phyloP scores from a whole-genome alignment of 2,113 vertebrate genomes.

The Phaetusa simplex region DNA sequence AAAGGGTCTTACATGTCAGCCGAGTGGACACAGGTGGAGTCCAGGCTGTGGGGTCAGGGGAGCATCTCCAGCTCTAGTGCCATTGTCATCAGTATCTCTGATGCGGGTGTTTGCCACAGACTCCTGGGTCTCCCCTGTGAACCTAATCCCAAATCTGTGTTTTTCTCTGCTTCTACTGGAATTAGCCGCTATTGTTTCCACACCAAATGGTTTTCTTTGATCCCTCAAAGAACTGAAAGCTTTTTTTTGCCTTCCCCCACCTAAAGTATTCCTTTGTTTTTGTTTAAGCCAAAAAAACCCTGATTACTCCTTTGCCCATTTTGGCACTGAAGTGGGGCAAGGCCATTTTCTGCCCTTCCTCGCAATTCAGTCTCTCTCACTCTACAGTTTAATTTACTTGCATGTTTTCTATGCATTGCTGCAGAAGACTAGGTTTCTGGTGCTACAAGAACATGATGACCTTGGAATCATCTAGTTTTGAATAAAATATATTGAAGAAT shows the following conservation, averaged over 20 bases:
- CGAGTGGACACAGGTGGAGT: background rate
- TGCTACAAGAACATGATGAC: background rate
- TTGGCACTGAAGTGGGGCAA: background rate
- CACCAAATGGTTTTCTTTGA: background rate
- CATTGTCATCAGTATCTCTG: background rate
- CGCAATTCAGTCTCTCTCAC: background rate
- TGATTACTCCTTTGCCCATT: background rate
- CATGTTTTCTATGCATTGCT: background rate
- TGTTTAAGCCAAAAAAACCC: background rate
- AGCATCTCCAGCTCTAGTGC: background rate
- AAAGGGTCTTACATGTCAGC: background rate
- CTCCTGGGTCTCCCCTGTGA: background rate
- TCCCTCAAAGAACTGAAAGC: background rate
- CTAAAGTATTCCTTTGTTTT: background rate
- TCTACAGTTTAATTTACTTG: background rate
- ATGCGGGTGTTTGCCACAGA: background rate
- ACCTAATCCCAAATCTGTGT: background rate
- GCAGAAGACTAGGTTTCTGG: background rate
- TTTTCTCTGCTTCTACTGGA: background rate
- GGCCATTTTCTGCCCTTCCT: background rate
- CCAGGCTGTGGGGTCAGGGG: background rate
- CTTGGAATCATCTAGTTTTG: background rate
- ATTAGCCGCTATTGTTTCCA: background rate
- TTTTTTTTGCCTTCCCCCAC: background rate
- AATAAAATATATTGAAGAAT: background rate